These are phyloP conservation scores for Hafferia zeledoni DNA, from an alignment of 2,797 vertebrate genomes.

Conservation along the genomic window DNA sequence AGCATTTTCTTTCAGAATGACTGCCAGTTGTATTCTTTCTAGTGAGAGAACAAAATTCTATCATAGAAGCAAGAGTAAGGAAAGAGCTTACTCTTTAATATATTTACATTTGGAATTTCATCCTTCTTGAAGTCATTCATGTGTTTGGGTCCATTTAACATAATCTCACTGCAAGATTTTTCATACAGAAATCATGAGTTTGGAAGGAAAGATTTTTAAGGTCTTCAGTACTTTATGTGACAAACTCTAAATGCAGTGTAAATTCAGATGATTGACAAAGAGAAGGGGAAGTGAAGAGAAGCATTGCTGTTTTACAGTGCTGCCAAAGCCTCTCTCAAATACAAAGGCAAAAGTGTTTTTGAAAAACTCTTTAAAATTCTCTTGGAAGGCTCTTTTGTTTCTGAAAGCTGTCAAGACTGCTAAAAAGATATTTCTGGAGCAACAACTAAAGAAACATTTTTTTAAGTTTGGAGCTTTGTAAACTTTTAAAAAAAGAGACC, in stretches of 20 bases:
- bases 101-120: not conserved
- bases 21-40: not conserved
- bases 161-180: not conserved
- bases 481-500: slow-evolving; percentile 1
- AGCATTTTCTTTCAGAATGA: not conserved
- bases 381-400: slow-evolving; percentile 57
- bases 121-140: not conserved
- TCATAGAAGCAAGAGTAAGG: not conserved
- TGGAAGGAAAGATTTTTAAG: slow-evolving; percentile 42
- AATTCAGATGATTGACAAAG: slow-evolving; percentile 61
- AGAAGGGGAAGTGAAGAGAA: slow-evolving; percentile 10
- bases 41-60: not conserved
- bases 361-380: slow-evolving; percentile 48
- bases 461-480: not conserved
- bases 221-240: not conserved
- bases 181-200: slow-evolving; percentile 1
- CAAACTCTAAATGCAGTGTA: slow-evolving; percentile 52
- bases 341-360: slow-evolving; percentile 51
- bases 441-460: not conserved
- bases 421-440: slow-evolving; percentile 43
- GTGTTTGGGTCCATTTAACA: not conserved
- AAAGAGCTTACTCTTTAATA: not conserved
- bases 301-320: slow-evolving; percentile 17
- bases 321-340: slow-evolving; percentile 57
- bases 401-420: slow-evolving; percentile 57